phyloP scores from a whole-genome alignment of 2,797 vertebrate species.

The Liasis olivaceus region DNA sequence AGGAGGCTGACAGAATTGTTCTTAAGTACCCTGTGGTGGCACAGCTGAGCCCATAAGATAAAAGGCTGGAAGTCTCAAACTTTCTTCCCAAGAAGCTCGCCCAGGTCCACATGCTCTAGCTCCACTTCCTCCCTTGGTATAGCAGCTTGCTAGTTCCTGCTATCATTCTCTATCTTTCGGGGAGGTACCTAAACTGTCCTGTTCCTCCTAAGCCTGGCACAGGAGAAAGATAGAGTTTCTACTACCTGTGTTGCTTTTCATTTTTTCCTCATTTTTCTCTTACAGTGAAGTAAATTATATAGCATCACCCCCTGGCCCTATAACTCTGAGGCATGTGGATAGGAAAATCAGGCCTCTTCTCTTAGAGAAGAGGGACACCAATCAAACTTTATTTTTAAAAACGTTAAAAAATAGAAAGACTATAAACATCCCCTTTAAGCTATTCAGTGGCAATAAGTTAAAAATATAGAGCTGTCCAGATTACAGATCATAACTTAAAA shows the following conservation, averaged over 20 bases:
- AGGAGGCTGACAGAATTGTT: not conserved
- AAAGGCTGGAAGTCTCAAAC: not conserved
- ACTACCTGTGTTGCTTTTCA: not conserved
- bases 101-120: not conserved
- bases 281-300: no score
- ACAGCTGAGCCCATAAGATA: not conserved
- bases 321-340: not conserved
- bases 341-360: not conserved
- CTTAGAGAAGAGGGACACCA: not conserved
- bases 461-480: not conserved
- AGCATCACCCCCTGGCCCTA: not conserved
- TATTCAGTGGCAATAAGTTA: not conserved
- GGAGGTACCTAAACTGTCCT: not conserved
- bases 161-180: not conserved
- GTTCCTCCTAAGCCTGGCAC: not conserved
- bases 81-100: not conserved
- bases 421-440: not conserved
- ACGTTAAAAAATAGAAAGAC: not conserved
- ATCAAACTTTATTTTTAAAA: not conserved
- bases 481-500: not conserved
- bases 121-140: not conserved
- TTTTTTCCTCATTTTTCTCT: not conserved
- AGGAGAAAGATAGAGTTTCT: not conserved
- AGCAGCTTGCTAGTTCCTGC: not conserved
- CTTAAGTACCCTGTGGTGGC: not conserved